These are phyloP conservation scores for Craniophora ligustri DNA, from an alignment of 2,888 invertebrate genomes.

Conservation along the genomic window DNA sequence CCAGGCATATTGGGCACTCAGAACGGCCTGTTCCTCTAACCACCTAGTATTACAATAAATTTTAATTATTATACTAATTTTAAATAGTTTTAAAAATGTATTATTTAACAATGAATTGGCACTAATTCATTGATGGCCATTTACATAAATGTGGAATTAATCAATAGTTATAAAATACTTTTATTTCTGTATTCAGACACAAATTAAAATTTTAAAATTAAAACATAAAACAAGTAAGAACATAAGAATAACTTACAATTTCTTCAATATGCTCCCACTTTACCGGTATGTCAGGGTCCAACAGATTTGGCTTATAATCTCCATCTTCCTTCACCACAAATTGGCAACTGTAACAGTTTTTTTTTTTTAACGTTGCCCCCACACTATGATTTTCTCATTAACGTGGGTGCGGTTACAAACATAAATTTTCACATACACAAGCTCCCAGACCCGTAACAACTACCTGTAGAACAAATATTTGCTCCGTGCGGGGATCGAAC, in stretches of 20 bases:
- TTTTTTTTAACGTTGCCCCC: no score
- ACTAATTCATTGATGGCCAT: background rate
- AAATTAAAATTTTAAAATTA: no score
- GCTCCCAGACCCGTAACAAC: no score
- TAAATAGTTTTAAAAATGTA: no score
- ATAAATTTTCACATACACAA: no score
- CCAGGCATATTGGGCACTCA: slow-evolving; percentile 97
- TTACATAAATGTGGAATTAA: background rate
- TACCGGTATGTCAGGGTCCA: slow-evolving; percentile 96
- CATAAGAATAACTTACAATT: slow-evolving; percentile 90
- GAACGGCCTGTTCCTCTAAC: slow-evolving; percentile 78
- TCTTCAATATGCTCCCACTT: slow-evolving; percentile 98
- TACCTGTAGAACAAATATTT: no score
- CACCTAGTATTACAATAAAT: slow-evolving; percentile 61
- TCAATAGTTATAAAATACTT: background rate
- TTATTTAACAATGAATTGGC: background rate
- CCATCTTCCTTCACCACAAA: slow-evolving; percentile 96
- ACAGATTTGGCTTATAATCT: slow-evolving; percentile 93
- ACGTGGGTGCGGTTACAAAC: no score
- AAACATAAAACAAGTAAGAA: background rate
- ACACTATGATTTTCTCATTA: no score
- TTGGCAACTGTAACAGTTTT: slow-evolving; percentile 94
- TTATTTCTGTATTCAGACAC: background rate
- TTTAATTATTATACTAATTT: no score
- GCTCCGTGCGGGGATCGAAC: no score